A percentile compares a stretch with the other conserved stretches of the same genome.
These are phyloP conservation scores for Hydraecia micacea DNA, from an alignment of 2,888 invertebrate genomes.

Conservation along the genomic window DNA sequence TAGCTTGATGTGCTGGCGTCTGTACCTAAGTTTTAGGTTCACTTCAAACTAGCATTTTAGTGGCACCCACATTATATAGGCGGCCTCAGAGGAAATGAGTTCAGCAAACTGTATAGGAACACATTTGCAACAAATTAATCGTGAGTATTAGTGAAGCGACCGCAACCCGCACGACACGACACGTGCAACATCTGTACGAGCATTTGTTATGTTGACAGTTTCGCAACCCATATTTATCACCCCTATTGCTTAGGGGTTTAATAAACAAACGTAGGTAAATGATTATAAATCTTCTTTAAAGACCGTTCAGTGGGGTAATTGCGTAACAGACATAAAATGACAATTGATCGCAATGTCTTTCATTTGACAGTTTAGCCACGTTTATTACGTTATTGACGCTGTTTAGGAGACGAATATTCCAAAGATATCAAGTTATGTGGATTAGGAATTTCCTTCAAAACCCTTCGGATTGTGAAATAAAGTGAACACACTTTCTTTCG, in stretches of 20 bases:
- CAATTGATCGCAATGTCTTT: background rate
- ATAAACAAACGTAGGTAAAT: slow-evolving; percentile 30
- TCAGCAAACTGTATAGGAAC: slow-evolving; percentile 11
- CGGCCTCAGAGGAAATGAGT: slow-evolving; percentile 3
- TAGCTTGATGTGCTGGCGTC: too few species aligned
- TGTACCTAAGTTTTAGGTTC: too few species aligned
- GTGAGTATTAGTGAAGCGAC: slow-evolving; percentile 15
- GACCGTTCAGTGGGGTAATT: background rate
- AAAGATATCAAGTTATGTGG: background rate
- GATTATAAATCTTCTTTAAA: slow-evolving; percentile 6
- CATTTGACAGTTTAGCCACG: background rate
- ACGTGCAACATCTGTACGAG: slow-evolving; percentile 15
- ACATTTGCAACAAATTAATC: slow-evolving; percentile 45
- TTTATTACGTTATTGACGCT: background rate
- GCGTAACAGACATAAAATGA: background rate
- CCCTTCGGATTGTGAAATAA: too few species aligned
- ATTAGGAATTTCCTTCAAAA: background rate
- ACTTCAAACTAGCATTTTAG: background rate
- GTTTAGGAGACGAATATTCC: background rate
- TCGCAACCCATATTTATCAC: slow-evolving; percentile 32
- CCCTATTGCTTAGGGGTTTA: slow-evolving; percentile 22
- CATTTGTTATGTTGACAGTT: slow-evolving; percentile 45
- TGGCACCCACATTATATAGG: background rate
- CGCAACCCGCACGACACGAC: slow-evolving; percentile 25
- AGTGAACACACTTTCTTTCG: too few species aligned